phyloP scores from a whole-genome alignment of 2,888 invertebrate species.

The Nasonia oneida region DNA sequence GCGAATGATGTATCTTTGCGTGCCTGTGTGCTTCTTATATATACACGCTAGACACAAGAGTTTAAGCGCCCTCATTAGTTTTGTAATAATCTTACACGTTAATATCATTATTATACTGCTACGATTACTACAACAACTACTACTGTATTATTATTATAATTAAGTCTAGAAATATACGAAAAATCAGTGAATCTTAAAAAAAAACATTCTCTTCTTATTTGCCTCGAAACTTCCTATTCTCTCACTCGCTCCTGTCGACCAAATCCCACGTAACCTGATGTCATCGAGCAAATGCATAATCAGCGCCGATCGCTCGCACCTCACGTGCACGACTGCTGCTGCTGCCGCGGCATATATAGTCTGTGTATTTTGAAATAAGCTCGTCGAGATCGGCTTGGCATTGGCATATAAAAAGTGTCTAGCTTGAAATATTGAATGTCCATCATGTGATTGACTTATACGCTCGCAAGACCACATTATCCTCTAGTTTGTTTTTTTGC shows the following conservation, averaged over 20 bases:
- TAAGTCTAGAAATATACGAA: constrained; percentile 35
- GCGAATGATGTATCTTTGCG: background rate
- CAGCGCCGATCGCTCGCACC: background rate
- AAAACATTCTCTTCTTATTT: background rate
- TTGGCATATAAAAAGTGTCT: constrained; percentile 43
- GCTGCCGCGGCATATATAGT: background rate
- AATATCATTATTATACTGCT: constrained; percentile 27
- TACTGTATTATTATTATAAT: constrained; percentile 45
- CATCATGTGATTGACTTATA: constrained; percentile 26
- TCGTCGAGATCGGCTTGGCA: constrained; percentile 34
- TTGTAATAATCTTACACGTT: constrained; percentile 43
- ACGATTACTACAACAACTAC: constrained; percentile 24
- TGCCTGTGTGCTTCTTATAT: background rate
- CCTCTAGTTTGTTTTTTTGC: background rate
- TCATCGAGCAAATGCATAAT: constrained; percentile 19
- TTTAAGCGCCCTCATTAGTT: constrained; percentile 10
- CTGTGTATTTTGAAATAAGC: constrained; percentile 40
- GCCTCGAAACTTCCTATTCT: background rate
- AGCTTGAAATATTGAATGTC: constrained; percentile 3
- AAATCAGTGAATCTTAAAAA: constrained; percentile 32
- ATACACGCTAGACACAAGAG: background rate
- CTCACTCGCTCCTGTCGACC: background rate
- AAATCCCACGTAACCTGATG: constrained; percentile 26
- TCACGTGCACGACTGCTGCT: constrained; percentile 20
- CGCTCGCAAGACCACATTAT: background rate